A percentile compares a stretch with the other conserved stretches of the same genome.
Conservation (phyloP, 2,888 invertebrate species). For the Griposia aprilina region DNA sequence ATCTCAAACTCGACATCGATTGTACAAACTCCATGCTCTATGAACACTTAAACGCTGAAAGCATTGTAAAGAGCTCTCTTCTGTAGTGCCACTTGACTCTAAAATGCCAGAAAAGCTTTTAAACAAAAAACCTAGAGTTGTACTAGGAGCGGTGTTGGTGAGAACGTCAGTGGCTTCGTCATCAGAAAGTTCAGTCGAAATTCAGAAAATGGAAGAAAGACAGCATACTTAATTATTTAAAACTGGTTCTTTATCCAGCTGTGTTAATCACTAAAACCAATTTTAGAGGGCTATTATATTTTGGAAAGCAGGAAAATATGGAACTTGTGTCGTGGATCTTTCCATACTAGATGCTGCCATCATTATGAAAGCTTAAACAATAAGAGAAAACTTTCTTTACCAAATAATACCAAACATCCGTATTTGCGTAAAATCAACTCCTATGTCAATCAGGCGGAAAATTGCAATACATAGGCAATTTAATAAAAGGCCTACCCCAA, state of each 20-base stretch:
- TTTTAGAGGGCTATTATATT: background rate
- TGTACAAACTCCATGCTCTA: slow-evolving; percentile 58
- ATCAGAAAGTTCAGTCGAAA: background rate
- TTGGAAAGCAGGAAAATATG: background rate
- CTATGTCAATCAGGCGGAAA: background rate
- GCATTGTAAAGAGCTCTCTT: slow-evolving; percentile 63
- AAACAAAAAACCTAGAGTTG: slow-evolving; percentile 54
- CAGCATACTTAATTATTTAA: background rate
- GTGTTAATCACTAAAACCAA: background rate
- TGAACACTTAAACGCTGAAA: slow-evolving; percentile 55
- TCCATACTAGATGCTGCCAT: background rate
- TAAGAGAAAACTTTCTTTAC: background rate
- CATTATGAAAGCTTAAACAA: background rate
- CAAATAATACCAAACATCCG: background rate
- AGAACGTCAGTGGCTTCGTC: background rate
- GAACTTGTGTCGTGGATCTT: background rate
- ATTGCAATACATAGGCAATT: background rate
- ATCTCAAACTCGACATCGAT: slow-evolving; percentile 51
- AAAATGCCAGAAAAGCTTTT: slow-evolving; percentile 66
- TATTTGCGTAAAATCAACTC: too few species aligned
- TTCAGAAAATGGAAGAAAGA: background rate
- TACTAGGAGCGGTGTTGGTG: background rate
- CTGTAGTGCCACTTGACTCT: slow-evolving; percentile 63
- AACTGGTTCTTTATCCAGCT: background rate
- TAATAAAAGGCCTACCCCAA: background rate